These are phyloP conservation scores for Archivesica marissinica DNA, from an alignment of 1,140 invertebrate species.

Conservation along the genomic window DNA sequence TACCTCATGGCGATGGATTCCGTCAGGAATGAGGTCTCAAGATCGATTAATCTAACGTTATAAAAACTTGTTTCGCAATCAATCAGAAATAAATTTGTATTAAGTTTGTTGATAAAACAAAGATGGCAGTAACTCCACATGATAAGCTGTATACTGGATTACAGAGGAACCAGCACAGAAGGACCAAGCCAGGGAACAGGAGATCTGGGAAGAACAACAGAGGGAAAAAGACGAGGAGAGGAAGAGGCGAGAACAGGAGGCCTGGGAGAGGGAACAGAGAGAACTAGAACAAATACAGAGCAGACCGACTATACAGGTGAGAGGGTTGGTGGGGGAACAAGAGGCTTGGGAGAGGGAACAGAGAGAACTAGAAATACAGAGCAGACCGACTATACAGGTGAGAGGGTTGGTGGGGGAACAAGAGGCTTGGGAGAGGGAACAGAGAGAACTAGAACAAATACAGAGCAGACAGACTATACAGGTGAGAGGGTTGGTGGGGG, in stretches of 20 bases:
- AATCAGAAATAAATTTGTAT: too few species aligned
- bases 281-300: slow-evolving; percentile 65
- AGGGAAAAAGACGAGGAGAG: slow-evolving; percentile 68
- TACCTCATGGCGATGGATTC: too few species aligned
- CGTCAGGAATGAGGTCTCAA: too few species aligned
- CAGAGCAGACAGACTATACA: slow-evolving; percentile 30
- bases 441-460: slow-evolving; percentile 65
- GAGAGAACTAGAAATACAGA: slow-evolving; percentile 67
- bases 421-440: slow-evolving; percentile 69
- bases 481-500: slow-evolving; percentile 5
- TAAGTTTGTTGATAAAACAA: too few species aligned
- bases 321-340: slow-evolving; percentile 40
- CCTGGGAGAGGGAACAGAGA: slow-evolving; percentile 69
- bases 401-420: too few species aligned
- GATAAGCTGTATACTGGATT: too few species aligned
- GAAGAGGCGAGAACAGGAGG: slow-evolving; percentile 62
- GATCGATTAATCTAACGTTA: too few species aligned
- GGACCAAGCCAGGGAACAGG: slow-evolving; percentile 60
- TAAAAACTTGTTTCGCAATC: too few species aligned
- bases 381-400: slow-evolving; percentile 39
- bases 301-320: not conserved
- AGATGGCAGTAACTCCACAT: too few species aligned
- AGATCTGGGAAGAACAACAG: slow-evolving; percentile 68
- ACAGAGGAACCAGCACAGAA: slow-evolving; percentile 52
- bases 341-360: slow-evolving; percentile 67